These are phyloP conservation scores for Heterohyrax brucei DNA, from an alignment of 2,797 vertebrate genomes.

Conservation along the genomic window DNA sequence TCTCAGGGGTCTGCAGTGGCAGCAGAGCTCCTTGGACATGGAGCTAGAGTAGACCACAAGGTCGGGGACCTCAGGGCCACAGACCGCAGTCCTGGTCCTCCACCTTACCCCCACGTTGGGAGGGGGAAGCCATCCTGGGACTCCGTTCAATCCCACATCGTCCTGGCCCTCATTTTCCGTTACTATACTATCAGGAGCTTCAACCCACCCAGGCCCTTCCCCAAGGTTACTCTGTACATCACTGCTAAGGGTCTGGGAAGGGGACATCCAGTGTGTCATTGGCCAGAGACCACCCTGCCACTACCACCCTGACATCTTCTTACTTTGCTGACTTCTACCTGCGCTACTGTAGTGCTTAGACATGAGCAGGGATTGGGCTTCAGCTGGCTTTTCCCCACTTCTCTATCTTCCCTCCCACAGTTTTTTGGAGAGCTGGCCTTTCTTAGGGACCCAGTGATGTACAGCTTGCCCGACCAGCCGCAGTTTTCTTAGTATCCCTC, in stretches of 20 bases:
- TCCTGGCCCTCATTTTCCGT: not conserved
- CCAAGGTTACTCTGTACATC: not conserved
- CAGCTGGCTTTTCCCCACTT: not conserved
- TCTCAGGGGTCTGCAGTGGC: not conserved
- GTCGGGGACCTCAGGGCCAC: not conserved
- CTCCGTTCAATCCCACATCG: not conserved
- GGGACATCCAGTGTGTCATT: fast-evolving
- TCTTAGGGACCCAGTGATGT: not conserved
- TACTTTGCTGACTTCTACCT: not conserved
- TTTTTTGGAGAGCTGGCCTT: not conserved
- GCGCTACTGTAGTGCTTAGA: not conserved
- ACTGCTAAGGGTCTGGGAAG: not conserved
- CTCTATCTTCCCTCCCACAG: not conserved
- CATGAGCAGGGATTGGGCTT: not conserved
- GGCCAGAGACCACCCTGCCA: not conserved
- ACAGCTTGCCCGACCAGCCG: not conserved
- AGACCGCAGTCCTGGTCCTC: fast-evolving
- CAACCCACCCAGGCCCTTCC: not conserved
- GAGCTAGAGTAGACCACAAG: not conserved
- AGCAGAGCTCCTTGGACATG: not conserved
- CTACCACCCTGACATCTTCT: not conserved
- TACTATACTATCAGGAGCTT: not conserved
- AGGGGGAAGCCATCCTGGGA: not conserved
- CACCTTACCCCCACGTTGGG: not conserved
- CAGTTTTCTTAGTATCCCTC: not conserved